A percentile compares a stretch with the other conserved stretches of the same genome.
Conservation (phyloP, 2,113 vertebrate genomes). For the Cathartes aura region DNA sequence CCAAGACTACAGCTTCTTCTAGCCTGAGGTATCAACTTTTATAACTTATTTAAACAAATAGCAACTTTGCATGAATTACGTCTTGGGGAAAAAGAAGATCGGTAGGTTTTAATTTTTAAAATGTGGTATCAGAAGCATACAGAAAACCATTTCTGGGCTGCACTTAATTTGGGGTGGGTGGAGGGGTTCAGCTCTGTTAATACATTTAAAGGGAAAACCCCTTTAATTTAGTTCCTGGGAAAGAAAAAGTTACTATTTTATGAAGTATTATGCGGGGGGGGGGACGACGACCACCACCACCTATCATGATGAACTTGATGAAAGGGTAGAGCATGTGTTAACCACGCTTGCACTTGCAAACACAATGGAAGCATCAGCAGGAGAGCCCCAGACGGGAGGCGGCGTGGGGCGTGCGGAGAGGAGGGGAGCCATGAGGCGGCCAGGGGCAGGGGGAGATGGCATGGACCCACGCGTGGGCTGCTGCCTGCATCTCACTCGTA, state of each 20-base stretch:
- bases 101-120: conserved; percentile 55
- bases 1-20: conserved; percentile 82
- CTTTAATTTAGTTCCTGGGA: not conserved
- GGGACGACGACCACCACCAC: not conserved
- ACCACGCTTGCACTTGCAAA: not conserved
- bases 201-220: conserved; percentile 16
- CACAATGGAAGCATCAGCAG: not conserved
- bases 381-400: not conserved
- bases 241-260: not conserved
- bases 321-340: not conserved
- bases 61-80: conserved; percentile 80
- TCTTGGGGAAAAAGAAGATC: conserved; percentile 45
- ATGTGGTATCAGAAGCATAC: conserved; percentile 2
- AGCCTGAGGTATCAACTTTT: conserved; percentile 79
- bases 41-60: conserved; percentile 79
- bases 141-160: conserved; percentile 53
- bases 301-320: accelerated
- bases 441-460: not conserved
- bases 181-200: not conserved
- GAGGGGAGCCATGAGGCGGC: not conserved
- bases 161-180: conserved; percentile 31
- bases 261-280: not conserved
- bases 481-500: not conserved
- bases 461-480: accelerated
- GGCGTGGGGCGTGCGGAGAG: not conserved